These are phyloP conservation scores for Polymixis flavicincta DNA, from an alignment of 2,888 invertebrate species.

Conservation along the genomic window DNA sequence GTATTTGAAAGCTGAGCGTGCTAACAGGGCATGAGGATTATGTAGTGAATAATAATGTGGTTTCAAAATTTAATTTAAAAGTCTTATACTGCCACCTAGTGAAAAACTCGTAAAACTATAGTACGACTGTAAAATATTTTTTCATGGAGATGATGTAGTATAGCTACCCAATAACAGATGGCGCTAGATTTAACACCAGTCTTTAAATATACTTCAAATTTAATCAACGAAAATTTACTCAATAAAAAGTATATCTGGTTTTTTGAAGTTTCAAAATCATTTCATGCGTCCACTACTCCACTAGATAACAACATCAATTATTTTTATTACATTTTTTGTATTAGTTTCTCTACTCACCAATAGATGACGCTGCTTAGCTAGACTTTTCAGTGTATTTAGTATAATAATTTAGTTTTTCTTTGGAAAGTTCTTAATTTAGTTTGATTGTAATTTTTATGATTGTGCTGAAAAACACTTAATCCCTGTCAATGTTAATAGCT, in stretches of 20 bases:
- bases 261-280: neutral
- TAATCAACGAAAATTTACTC: neutral
- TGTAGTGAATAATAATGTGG: neutral
- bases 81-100: conserved; percentile 44
- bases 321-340: no score
- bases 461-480: neutral
- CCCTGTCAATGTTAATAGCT: neutral
- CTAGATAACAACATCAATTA: rapidly evolving
- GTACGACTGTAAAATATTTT: rapidly evolving
- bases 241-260: rapidly evolving
- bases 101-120: neutral
- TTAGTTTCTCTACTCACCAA: neutral
- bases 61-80: neutral
- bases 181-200: neutral
- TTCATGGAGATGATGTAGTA: neutral
- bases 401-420: no score
- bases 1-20: neutral
- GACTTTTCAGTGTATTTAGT: neutral
- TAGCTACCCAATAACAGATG: conserved; percentile 68
- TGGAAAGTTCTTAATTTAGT: neutral
- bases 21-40: neutral
- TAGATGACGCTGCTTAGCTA: conserved; percentile 32
- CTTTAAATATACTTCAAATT: no score
- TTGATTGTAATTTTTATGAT: neutral
- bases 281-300: rapidly evolving